Conservation (phyloP, 2,113 vertebrate genomes). For the Nycticorax nycticorax region DNA sequence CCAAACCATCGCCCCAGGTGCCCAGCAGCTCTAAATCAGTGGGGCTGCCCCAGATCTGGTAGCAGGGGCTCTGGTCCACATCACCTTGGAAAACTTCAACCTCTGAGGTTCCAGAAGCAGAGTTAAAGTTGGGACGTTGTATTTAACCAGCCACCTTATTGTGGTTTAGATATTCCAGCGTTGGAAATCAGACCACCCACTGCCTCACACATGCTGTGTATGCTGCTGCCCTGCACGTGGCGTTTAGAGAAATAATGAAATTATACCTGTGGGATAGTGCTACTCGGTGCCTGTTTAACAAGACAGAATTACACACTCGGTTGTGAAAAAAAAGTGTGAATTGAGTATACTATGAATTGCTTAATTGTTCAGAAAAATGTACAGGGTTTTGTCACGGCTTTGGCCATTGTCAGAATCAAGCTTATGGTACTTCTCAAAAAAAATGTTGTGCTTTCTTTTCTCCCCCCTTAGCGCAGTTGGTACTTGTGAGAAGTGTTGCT, state of each 20-base stretch:
- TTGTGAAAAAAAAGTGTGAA: not conserved
- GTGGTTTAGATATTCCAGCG: not conserved
- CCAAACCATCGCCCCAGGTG: not conserved
- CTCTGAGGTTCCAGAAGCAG: not conserved
- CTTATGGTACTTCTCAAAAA: not conserved
- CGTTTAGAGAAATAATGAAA: slow-evolving; percentile 1
- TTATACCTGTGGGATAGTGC: slow-evolving; percentile 17
- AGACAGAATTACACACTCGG: not conserved
- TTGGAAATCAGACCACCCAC: slow-evolving; percentile 20
- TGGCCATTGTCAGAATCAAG: not conserved
- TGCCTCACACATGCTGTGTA: not conserved
- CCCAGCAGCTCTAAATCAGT: not conserved
- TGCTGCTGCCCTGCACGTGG: not conserved
- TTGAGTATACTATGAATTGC: not conserved
- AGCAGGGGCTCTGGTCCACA: not conserved
- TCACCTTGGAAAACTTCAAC: not conserved
- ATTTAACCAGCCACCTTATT: not conserved
- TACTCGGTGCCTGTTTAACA: not conserved
- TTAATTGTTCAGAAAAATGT: not conserved
- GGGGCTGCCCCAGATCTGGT: not conserved
- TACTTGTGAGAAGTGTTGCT: not conserved
- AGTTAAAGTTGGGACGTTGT: not conserved
- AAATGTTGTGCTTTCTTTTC: not conserved
- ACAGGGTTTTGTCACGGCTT: not conserved
- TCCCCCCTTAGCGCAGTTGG: not conserved